Evolutionary conservation across 1,140 invertebrate genomes (phyloP).

Genomic region (Diprion similis): DNA sequence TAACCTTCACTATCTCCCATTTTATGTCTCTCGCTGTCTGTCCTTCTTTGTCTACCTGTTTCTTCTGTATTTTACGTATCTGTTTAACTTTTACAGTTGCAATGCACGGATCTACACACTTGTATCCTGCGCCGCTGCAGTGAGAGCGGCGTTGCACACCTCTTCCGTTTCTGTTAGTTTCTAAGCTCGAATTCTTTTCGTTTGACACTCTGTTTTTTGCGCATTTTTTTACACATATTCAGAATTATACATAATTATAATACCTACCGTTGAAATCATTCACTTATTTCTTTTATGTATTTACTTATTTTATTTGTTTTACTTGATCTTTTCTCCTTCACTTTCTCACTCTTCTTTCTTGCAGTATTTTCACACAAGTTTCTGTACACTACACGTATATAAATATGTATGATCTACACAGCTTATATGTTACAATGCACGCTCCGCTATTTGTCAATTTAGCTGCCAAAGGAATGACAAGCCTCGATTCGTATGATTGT

Average conservation of each 20-base stretch:
- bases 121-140: constrained; percentile 47
- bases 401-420: no score
- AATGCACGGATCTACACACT: constrained; percentile 53
- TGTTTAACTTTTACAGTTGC: constrained; percentile 46
- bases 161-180: constrained; percentile 48
- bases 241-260: no score
- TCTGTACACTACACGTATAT: neutral
- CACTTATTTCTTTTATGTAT: constrained; percentile 19
- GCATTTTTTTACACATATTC: neutral
- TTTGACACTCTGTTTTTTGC: constrained; percentile 37
- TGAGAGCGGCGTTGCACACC: constrained; percentile 40
- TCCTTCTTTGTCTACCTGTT: no score
- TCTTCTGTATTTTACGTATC: no score
- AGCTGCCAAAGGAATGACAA: no score
- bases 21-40: no score
- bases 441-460: neutral
- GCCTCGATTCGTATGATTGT: no score
- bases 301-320: neutral
- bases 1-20: no score
- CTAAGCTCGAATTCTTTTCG: constrained; percentile 33
- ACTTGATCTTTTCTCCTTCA: neutral
- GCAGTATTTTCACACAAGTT: neutral
- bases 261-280: constrained; percentile 32
- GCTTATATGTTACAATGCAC: neutral
- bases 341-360: neutral